These are phyloP conservation scores for Drosophila setifemur DNA, from an alignment of 1,140 invertebrate genomes.

Conservation along the genomic window DNA sequence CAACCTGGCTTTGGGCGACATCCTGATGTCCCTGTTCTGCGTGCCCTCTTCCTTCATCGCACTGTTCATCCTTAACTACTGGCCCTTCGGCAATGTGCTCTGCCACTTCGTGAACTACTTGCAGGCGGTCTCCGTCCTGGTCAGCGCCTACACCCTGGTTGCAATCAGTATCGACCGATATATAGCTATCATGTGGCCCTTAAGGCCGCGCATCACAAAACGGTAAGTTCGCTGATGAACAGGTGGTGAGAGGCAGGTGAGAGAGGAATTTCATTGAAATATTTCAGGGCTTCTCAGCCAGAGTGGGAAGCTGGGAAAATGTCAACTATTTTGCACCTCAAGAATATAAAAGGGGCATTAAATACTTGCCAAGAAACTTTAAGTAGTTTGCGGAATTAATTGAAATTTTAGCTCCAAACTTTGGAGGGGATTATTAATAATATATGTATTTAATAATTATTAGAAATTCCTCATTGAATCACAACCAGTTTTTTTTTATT, in stretches of 20 bases:
- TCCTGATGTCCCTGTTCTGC: conserved; percentile 92
- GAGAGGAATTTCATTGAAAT: neutral
- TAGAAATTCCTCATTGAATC: too few relatives aligned
- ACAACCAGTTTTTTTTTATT: too few relatives aligned
- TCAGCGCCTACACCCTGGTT: conserved; percentile 92
- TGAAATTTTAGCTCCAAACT: too few relatives aligned
- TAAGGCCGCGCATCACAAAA: conserved; percentile 90
- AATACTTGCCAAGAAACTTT: too few relatives aligned
- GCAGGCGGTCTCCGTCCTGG: conserved; percentile 91
- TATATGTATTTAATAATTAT: too few relatives aligned
- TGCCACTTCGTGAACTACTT: conserved; percentile 91
- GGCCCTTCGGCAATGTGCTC: conserved; percentile 91
- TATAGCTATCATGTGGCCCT: conserved; percentile 93
- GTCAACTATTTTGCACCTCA: neutral
- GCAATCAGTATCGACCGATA: conserved; percentile 94
- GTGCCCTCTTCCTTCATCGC: conserved; percentile 93
- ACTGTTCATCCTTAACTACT: conserved; percentile 88
- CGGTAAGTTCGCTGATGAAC: conserved; percentile 83
- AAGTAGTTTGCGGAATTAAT: too few relatives aligned
- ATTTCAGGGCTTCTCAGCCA: neutral
- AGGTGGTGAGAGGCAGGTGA: neutral
- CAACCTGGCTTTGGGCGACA: conserved; percentile 92
- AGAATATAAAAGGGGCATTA: too few relatives aligned
- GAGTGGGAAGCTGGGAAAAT: neutral
- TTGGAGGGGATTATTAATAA: too few relatives aligned